Percentiles rank a stretch among this genome's conserved stretches.
Evolutionary conservation across 2,797 vertebrate genomes (phyloP).

Genomic region (Psittacula derbiana): DNA sequence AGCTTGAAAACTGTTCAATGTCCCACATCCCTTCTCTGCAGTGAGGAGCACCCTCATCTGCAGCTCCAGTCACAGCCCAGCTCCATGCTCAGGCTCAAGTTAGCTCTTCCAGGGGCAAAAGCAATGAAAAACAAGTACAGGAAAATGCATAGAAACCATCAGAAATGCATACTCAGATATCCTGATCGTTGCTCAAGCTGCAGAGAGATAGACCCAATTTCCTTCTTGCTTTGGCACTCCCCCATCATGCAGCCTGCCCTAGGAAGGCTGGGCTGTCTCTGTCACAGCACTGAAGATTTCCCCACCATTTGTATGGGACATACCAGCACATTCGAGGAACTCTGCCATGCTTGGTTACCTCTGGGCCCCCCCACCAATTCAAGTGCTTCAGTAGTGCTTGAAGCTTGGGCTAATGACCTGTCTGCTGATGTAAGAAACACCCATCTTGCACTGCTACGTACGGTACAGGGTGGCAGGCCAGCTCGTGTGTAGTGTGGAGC

Average conservation of each 20-base stretch:
- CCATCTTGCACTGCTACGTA: rapidly evolving
- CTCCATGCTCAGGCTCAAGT: too few relatives aligned
- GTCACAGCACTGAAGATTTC: background rate
- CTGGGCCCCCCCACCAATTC: rapidly evolving
- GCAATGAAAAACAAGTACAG: background rate
- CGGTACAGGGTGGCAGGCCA: background rate
- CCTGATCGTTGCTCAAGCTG: background rate
- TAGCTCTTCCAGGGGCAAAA: background rate
- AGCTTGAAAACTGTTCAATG: background rate
- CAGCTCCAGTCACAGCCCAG: background rate
- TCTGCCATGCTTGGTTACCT: too few relatives aligned
- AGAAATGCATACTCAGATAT: background rate
- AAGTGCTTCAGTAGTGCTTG: background rate
- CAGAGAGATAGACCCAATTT: background rate
- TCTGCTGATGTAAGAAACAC: background rate
- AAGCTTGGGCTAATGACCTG: rapidly evolving
- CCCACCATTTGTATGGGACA: rapidly evolving
- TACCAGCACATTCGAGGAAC: rapidly evolving
- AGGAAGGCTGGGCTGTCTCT: background rate
- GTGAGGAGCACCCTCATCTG: background rate
- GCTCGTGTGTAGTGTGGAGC: background rate
- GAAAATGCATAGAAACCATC: background rate
- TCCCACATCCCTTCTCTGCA: rapidly evolving
- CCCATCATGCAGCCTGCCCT: background rate
- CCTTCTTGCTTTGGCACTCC: background rate